Evolutionary conservation across 2,797 vertebrate genomes (phyloP), one percentile per base, ranked within the genome.

Genomic region (Hafferia zeledoni): DNA sequence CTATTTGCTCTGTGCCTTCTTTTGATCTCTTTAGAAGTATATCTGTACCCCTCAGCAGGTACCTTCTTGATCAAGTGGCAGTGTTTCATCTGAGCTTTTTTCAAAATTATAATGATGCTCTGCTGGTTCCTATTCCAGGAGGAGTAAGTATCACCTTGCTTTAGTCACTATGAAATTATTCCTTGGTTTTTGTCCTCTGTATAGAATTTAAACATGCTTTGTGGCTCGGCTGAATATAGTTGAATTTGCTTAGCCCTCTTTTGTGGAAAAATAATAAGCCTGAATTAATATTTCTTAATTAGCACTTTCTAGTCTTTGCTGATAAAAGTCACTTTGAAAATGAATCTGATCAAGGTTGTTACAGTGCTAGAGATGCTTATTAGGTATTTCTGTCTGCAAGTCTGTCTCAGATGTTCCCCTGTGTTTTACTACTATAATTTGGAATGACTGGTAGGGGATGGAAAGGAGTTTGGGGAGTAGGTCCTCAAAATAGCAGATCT

Each of bases 231-330:
- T 87, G 55, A 94, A 93, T 75, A 46, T 31, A 77, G 60, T n/a
- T 87, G 60, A 70, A 86, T 94, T 95, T 92, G 22, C 59, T 76
- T 88, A 75, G 31, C n/a, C 3, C 17, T 70, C 77, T 71, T 75
- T 83, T 83, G 56, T 89, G 53, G 81, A 75, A 90, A 82, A 97
- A 67, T 83, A 84, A 91, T 77, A 87, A 91, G n/a, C 50, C 20
- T 76, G 83, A 89, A 83, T 87, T 89, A 89, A 72, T 83, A 75
- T 84, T 92, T 95, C 71, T 87, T 95, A 92, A 95, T 96, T 96
- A 94, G 44, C 33, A 18, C 16, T 81, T 55, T 25, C 60, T 85
- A 76, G 72, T 75, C 56, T 67, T 95, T 79, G 69, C 84, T 87
- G 84, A 83, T 85, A 87, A 85, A 93, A 95, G 82, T 82, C 55